Base-by-base conservation (phyloP, 2,888 invertebrate genomes). In the Dione vanillae region DNA sequence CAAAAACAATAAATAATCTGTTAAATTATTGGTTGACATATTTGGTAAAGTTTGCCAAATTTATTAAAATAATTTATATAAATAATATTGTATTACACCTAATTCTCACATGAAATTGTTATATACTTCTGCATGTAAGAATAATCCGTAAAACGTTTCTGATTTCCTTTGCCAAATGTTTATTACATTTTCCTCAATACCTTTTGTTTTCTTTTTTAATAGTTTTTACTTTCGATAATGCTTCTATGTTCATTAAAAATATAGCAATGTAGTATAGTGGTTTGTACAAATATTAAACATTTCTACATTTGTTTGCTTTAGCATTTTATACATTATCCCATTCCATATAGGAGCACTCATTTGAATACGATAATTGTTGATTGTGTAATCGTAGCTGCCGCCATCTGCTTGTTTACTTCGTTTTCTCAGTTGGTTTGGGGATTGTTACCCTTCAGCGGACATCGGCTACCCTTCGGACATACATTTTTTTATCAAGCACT, bases 341-440 rank as follows among this genome's bases (percentile, higher is more conserved):
- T 67, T 37, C 62, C 56, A 56, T 41, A 62, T 16, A 56, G 61
- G 64, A 67, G 69, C 62, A 73, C 70, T 71, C 73, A 90, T 92
- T 92, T 89, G 83, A 92, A 91, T 91, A 86, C 82, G 86, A 87
- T 88, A 83, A 80, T 82, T 92, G 90, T 93, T 92, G 90, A 86
- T 91, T 84, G 82, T 87, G 92, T 92, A 93, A 93, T 87, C 85
- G 87, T 83, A 91, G 83, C 87, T 82, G 74, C 71, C 83, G 80
- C 88, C 92, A 92, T 93, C 92, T 93, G 92, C 87, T 79, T 89
- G 84, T 90, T 91, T 90, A 83, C 82, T 81, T 86, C 87, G 82
- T 72, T 77, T 71, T 76, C 82, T 80, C 79, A 70, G 80, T 80
- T 80, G 78, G 78, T 76, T 83, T 80, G 80, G 83, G 83, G 83